These are phyloP conservation scores for Pongo pygmaeus DNA, from an alignment of 2,113 vertebrate species.

Conservation along the genomic window DNA sequence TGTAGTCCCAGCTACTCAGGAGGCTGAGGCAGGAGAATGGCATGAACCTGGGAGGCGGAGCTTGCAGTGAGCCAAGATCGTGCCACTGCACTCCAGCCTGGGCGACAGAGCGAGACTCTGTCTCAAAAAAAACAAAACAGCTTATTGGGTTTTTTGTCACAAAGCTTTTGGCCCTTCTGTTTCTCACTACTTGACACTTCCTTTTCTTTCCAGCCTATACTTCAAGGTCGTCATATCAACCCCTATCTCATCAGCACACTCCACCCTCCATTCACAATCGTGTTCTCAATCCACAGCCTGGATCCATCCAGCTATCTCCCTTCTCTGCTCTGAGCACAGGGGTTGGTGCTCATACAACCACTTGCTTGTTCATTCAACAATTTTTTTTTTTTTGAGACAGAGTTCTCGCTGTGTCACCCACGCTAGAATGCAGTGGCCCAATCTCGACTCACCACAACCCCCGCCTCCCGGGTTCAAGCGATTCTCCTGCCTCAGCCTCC, in stretches of 20 bases:
- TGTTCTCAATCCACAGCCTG: neutral
- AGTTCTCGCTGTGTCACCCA: no score
- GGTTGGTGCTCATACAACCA: neutral
- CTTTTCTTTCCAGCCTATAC: neutral
- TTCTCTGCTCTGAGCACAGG: neutral
- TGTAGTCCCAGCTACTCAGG: no score
- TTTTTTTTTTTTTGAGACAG: neutral
- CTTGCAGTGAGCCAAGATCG: no score
- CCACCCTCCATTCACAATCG: neutral
- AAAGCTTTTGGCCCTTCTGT: neutral
- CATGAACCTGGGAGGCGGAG: accelerated
- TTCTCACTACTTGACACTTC: neutral
- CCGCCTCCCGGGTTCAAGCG: no score
- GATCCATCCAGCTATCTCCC: neutral
- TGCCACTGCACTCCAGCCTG: no score
- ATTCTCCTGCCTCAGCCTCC: no score
- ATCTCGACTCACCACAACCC: no score
- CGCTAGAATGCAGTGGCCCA: no score
- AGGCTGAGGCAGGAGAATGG: no score
- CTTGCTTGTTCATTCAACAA: neutral
- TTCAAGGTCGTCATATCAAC: neutral
- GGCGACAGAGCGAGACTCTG: no score
- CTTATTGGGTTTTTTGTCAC: neutral
- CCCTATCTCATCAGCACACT: neutral
- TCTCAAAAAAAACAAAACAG: no score